Conservation (phyloP, 2,797 vertebrate species). For the Schizopygopsis pylzovi region DNA sequence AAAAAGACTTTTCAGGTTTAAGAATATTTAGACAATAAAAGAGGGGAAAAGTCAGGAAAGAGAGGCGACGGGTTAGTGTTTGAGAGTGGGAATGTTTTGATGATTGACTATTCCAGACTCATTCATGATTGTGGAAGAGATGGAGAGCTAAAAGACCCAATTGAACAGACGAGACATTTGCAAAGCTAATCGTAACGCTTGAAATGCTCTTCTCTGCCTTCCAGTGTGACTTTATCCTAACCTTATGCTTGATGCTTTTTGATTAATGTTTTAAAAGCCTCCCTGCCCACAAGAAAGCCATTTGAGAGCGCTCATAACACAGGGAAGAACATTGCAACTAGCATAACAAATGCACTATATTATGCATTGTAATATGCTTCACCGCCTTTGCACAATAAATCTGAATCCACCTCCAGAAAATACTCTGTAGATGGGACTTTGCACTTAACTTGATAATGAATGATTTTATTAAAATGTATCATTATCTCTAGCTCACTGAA, state of each 20-base stretch:
- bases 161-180: constrained; percentile 26
- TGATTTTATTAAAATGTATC: constrained; percentile 2
- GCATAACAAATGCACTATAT: constrained; percentile 29
- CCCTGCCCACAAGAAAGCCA: constrained; percentile 48
- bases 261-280: constrained; percentile 48
- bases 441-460: constrained; percentile 6
- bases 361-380: constrained; percentile 23
- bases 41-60: background rate
- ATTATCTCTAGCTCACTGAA: constrained; percentile 3
- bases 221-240: constrained; percentile 32
- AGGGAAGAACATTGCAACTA: constrained; percentile 39
- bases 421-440: background rate
- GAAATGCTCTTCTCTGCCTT: constrained; percentile 27
- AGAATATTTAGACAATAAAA: constrained; percentile 25
- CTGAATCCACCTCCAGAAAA: constrained; percentile 22
- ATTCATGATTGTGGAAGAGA: constrained; percentile 18
- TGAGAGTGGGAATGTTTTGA: constrained; percentile 25
- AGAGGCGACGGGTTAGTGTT: background rate
- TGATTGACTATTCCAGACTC: constrained; percentile 31
- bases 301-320: constrained; percentile 38
- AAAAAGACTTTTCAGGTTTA: background rate
- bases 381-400: constrained; percentile 23
- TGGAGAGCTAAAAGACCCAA: constrained; percentile 6
- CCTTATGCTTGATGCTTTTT: constrained; percentile 32
- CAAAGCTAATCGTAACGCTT: constrained; percentile 30